A percentile compares a stretch with the other conserved stretches of the same genome.
phyloP scores from a whole-genome alignment of 2,797 vertebrate genomes.

The Erpetoichthys calabaricus region DNA sequence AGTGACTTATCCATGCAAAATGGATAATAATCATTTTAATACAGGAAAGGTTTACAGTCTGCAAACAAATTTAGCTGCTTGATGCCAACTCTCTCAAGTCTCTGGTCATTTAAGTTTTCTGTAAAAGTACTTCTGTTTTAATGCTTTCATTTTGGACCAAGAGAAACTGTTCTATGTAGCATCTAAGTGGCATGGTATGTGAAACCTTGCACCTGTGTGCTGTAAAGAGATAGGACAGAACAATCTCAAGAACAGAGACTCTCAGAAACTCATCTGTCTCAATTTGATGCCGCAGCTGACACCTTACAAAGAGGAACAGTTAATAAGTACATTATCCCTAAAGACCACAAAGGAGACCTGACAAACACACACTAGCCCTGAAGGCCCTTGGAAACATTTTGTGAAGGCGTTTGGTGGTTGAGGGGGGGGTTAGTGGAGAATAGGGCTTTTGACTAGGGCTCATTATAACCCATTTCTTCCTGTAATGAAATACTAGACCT shows the following conservation, averaged over 20 bases:
- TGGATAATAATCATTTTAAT: too few relatives aligned
- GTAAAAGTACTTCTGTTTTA: slow-evolving; percentile 7
- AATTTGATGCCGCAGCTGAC: slow-evolving; percentile 57
- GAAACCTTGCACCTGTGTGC: slow-evolving; percentile 44
- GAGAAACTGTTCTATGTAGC: slow-evolving; percentile 10
- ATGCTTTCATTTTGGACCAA: slow-evolving; percentile 11
- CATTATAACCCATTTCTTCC: slow-evolving; percentile 50
- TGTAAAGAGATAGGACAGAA: slow-evolving; percentile 41
- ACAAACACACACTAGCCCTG: slow-evolving; percentile 62
- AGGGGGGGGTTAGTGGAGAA: slow-evolving; percentile 36
- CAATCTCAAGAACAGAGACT: slow-evolving; percentile 33
- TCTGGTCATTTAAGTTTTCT: neutral
- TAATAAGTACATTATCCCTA: slow-evolving; percentile 65
- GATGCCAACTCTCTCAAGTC: neutral
- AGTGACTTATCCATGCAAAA: too few relatives aligned
- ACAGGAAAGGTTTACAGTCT: too few relatives aligned
- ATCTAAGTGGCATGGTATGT: slow-evolving; percentile 26
- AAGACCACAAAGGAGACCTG: slow-evolving; percentile 55
- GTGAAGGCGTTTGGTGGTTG: too few relatives aligned
- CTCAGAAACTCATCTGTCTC: slow-evolving; percentile 62
- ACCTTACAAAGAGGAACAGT: slow-evolving; percentile 64
- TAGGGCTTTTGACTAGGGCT: slow-evolving; percentile 48
- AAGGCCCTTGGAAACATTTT: slow-evolving; percentile 36
- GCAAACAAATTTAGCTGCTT: too few relatives aligned
- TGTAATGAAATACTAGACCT: slow-evolving; percentile 47